Base-by-base conservation (phyloP, 2,888 invertebrate genomes). In the Phengaris arion region DNA sequence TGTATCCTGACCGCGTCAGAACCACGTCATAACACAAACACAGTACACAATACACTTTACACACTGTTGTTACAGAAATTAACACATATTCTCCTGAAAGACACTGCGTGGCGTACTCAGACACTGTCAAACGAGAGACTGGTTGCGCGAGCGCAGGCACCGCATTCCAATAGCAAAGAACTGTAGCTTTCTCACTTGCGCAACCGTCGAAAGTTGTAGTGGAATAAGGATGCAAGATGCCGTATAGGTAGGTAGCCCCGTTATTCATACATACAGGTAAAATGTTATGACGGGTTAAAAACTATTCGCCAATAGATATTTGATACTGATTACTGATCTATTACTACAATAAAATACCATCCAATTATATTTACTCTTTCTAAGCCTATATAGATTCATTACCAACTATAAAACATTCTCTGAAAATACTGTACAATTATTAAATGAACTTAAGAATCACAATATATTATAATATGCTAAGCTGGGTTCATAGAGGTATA, bases 1-100 rank as follows among this genome's bases (percentile, higher is more conserved):
- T 85, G 83, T 88, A 87, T 88, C 86, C 87, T 88, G 85, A 83
- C 87, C 85, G 86, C 88, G 89, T 91, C 89, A 92, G 89, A 90
- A 84, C 85, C 89, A 88, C 90, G 88, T 90, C 93, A 93, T 93
- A 90, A 89, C 92, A 93, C 89, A 89, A 85, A 83, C 86, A 85
- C 87, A 83, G 78, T 82, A 81, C 89, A 89, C 91, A 84, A 83
- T 83, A 84, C 91, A 91, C 91, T 86, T 82, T 85, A 84, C 85
- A 86, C 92, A 92, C 91, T 86, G 81, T 83, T 82, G 83, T 83
- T 88, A 85, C 85, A 83, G 84, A 86, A 86, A 86, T 88, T 86
- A 88, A 91, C 92, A 88, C 92, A 93, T 91, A 89, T 90, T 87
- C 86, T 87, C 86, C 85, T 86, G 83, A 86, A 84, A 86, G 84